Evolutionary conservation across 1,140 invertebrate genomes (phyloP), one percentile per base, ranked within the genome.

Genomic region (Drosophila lacertosa): DNA sequence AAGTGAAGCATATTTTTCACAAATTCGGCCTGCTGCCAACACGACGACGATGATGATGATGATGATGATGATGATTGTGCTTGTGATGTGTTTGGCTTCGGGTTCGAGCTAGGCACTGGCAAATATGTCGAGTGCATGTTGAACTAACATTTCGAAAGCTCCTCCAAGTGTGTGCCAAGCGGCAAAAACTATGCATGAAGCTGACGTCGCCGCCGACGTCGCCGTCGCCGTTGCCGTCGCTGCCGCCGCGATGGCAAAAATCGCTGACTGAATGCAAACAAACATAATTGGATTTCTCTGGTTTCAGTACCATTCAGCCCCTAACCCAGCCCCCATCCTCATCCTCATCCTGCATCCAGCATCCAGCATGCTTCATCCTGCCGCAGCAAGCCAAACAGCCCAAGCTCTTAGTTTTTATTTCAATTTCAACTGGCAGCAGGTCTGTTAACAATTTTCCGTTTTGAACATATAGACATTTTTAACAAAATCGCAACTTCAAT

Each of bases 211-310:
- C n/a, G 18, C 16, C 15, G 22, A 9, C 13, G 16, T 4, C 20
- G 11, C 40, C 10, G 37, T 4, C 20, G 20, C 42, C 18, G 39
- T 2, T 35, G 37, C 15, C 4, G 37, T 1, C 1, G 15, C 15
- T 22, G 18, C n/a, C 10, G 16, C 40, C 5, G 10, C 16, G 16
- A 35, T 75, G 70, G 81, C 70, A 86, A 86, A 86, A 88, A 82
- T 89, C 81, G 82, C 82, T 88, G 82, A 88, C 82, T 82, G 83
- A 89, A 89, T 88, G 82, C 82, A 88, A 88, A 88, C 82, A 88
- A 88, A 89, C 83, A 88, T 88, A 88, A 88, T 88, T 88, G 82
- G 82, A 88, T 88, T 88, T 88, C 82, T 88, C 77, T 81, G 80
- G 82, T 86, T 86, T 72, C 51, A 77, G 64, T 58, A 16, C 37